These are phyloP conservation scores for Apteryx mantelli DNA, from an alignment of 2,113 vertebrate species.

Conservation along the genomic window DNA sequence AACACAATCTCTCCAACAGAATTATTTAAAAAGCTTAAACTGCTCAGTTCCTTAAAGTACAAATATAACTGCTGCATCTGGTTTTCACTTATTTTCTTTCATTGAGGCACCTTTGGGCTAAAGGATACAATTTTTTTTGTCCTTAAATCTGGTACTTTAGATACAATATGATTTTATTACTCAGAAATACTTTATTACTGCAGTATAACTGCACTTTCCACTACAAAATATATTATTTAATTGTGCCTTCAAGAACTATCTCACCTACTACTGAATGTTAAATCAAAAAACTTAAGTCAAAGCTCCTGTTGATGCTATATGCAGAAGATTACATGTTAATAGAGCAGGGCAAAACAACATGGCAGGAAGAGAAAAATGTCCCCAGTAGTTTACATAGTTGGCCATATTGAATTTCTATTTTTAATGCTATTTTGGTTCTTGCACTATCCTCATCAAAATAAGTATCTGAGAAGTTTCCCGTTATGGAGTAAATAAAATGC, in stretches of 20 bases:
- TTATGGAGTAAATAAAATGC: not conserved
- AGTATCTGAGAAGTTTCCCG: not conserved
- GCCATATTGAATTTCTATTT: not conserved
- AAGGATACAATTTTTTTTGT: not conserved
- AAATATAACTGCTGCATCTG: not conserved
- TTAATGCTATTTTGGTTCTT: not conserved
- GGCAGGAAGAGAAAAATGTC: not conserved
- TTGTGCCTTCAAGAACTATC: not conserved
- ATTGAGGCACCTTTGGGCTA: not conserved
- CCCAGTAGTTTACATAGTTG: not conserved
- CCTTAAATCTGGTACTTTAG: not conserved
- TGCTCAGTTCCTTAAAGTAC: not conserved
- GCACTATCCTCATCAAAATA: not conserved
- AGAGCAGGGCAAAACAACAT: not conserved
- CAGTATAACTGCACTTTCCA: conserved; percentile 24
- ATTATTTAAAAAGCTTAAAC: not conserved
- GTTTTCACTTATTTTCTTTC: not conserved
- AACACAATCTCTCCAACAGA: not conserved
- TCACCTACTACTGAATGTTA: not conserved
- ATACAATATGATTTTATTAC: not conserved
- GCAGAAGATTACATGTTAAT: not conserved
- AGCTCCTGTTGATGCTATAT: not conserved
- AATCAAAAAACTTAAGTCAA: conserved; percentile 4
- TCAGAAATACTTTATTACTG: conserved; percentile 1
- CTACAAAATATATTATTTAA: conserved; percentile 11